Evolutionary conservation across 2,113 vertebrate genomes (phyloP).

Genomic region (Acinonyx jubatus): DNA sequence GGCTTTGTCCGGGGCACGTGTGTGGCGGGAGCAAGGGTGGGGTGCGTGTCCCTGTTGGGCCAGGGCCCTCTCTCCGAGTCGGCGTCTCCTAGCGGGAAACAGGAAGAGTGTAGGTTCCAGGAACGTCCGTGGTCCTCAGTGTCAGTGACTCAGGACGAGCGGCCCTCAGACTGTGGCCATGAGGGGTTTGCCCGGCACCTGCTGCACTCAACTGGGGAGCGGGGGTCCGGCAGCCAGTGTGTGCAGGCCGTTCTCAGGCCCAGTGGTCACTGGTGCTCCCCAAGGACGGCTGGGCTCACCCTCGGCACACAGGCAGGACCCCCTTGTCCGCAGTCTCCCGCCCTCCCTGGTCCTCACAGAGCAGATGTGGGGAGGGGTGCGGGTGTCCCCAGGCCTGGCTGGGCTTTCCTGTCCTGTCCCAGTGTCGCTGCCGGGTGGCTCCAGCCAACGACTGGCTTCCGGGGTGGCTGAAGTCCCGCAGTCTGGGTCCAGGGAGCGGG

Average conservation of each 20-base stretch:
- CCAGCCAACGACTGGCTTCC: not conserved
- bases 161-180: not conserved
- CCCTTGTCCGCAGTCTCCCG: not conserved
- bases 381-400: not conserved
- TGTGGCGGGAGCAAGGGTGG: not conserved
- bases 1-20: not conserved
- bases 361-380: not conserved
- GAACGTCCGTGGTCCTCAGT: not conserved
- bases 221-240: fast-evolving
- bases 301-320: not conserved
- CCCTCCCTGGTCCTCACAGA: not conserved
- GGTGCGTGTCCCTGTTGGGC: not conserved
- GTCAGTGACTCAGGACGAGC: not conserved
- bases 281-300: not conserved
- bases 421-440: too few relatives aligned
- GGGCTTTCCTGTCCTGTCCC: not conserved
- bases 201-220: not conserved
- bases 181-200: not conserved
- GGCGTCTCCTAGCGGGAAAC: not conserved
- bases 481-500: not conserved
- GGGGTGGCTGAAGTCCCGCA: not conserved
- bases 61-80: not conserved
- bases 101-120: not conserved
- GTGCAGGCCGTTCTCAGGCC: not conserved
- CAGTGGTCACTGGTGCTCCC: not conserved